Evolutionary conservation across 2,113 vertebrate genomes (phyloP), one percentile per base, ranked within the genome.

Genomic region (Herpailurus yagouaroundi): DNA sequence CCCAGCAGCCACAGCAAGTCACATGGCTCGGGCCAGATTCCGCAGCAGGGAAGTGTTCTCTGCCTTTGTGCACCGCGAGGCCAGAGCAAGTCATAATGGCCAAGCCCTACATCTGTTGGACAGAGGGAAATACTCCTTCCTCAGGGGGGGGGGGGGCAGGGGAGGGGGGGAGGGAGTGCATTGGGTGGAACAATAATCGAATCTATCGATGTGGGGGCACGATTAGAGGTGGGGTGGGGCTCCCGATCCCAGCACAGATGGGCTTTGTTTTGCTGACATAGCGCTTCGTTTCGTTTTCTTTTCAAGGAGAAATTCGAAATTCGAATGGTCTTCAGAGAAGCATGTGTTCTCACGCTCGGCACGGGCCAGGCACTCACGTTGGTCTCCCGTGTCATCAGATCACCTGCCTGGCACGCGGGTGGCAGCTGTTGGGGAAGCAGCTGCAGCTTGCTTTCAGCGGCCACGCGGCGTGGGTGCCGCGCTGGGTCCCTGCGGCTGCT

Each of bases 141-240:
- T 0, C 11, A 11, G 48, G 31, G 21, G 38, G 14, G 9, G 13
- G 55, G 55, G 25, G 1, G 45, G 57, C 55, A 23, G 57, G 57
- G 57, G 21, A 9, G 57, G 57, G 45, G 19, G 48, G 50, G 52
- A 64, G 33, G 41, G 29, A 45, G 64, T 36, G 5, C 9, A 23
- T 73, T 57, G 4, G 80, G 36, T 21, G 55, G 31, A 73, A 33
- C 6, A 14, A 5, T 38, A 16, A 64, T 16, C 69, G 64, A 10
- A 74, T n/a, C 23, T 52, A 2, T 81, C 18, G 8, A 0, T 36
- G 1, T 5, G 71, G 31, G 16, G 41, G 2, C 23, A 0, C 7
- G 29, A 21, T n/a, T 52, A 15, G 89, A 69, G 50, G 13, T 31
- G 18, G 27, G 16, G 50, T 8, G 1, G 23, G 41, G 15, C 73